These are phyloP conservation scores for Musca vetustissima DNA, from an alignment of 1,140 invertebrate genomes.

Conservation along the genomic window DNA sequence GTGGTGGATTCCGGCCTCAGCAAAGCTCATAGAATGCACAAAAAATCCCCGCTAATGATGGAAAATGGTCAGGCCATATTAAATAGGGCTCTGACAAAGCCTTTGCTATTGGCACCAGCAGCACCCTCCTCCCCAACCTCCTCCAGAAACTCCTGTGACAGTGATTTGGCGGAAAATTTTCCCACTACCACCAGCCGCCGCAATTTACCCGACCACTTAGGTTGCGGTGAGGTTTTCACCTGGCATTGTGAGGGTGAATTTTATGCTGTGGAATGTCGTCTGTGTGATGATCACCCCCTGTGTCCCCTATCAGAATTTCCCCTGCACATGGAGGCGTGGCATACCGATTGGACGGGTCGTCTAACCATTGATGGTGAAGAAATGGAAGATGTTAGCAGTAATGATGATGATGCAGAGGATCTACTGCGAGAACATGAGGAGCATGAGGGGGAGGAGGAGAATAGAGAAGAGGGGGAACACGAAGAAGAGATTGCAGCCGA, in stretches of 20 bases:
- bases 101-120: no score
- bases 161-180: no score
- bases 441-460: not conserved
- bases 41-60: no score
- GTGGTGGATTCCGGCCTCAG: no score
- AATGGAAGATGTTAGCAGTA: not conserved
- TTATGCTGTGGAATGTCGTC: constrained; percentile 45
- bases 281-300: constrained; percentile 45
- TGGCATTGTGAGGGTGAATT: constrained; percentile 48
- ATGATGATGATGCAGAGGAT: not conserved
- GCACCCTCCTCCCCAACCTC: no score
- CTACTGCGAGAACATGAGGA: not conserved
- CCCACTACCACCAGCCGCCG: no score
- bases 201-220: constrained; percentile 29
- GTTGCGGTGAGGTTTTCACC: constrained; percentile 45
- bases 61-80: no score
- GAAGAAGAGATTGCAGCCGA: no score
- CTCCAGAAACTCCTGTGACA: no score
- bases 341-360: constrained; percentile 38
- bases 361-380: not conserved
- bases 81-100: no score
- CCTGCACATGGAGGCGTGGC: constrained; percentile 49
- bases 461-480: not conserved
- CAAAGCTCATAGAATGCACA: no score
- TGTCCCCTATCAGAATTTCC: constrained; percentile 44